These are phyloP conservation scores for Gila robusta DNA, from an alignment of 2,797 vertebrate genomes.

Conservation along the genomic window DNA sequence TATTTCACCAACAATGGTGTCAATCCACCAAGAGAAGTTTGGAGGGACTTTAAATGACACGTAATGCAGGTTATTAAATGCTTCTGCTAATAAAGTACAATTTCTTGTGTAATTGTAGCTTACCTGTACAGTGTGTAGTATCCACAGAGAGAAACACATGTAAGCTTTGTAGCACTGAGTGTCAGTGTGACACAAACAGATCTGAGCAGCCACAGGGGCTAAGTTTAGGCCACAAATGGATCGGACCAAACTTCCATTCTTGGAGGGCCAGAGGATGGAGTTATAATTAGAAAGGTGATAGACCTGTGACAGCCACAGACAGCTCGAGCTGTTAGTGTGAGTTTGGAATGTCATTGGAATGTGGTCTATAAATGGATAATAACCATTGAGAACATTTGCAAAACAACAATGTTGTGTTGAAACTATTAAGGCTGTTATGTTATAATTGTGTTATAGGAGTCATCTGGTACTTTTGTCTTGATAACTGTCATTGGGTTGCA, in stretches of 20 bases:
- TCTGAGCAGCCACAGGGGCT: slow-evolving; percentile 70
- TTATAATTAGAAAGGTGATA: slow-evolving; percentile 89
- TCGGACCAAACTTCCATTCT: slow-evolving; percentile 90
- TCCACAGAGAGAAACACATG: slow-evolving; percentile 44
- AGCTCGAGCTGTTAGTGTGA: not conserved
- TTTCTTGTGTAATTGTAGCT: not conserved
- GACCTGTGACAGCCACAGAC: slow-evolving; percentile 67
- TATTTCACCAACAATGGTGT: not conserved
- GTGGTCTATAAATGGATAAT: not conserved
- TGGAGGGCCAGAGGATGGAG: slow-evolving; percentile 76
- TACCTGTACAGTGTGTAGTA: slow-evolving; percentile 38
- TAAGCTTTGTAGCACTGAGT: slow-evolving; percentile 45
- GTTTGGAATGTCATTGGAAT: not conserved
- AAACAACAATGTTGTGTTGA: not conserved
- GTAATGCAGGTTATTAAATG: not conserved
- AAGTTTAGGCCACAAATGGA: slow-evolving; percentile 90
- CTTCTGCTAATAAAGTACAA: not conserved
- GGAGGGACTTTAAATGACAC: not conserved
- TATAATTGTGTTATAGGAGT: not conserved
- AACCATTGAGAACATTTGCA: not conserved
- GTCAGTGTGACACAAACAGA: slow-evolving; percentile 68
- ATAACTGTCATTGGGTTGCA: slow-evolving; percentile 9
- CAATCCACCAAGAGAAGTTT: not conserved
- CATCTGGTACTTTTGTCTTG: not conserved
- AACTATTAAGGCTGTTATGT: not conserved